Conservation (phyloP, 2,113 vertebrate genomes). For the Sander lucioperca region DNA sequence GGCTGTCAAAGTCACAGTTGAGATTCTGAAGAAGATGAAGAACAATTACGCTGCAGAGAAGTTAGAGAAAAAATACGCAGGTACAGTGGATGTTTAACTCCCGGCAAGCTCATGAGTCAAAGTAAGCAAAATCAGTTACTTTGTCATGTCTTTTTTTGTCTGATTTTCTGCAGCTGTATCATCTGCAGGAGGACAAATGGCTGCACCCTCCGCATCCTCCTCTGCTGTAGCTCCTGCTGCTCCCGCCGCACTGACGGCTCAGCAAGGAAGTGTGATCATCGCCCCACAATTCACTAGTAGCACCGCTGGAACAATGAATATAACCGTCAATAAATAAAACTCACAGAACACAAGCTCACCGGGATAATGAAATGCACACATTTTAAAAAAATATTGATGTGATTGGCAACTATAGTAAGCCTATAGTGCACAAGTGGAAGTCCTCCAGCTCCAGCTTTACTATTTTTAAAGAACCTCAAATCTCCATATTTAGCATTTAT, state of each 20-base stretch:
- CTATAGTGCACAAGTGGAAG: no score
- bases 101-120: neutral
- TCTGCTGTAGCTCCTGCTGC: neutral
- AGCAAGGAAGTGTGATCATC: neutral
- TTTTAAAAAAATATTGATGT: no score
- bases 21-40: constrained; percentile 40
- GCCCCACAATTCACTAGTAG: neutral
- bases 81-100: constrained; percentile 23
- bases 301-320: neutral
- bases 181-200: neutral
- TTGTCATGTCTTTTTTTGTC: neutral
- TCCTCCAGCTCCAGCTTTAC: no score
- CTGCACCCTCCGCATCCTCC: neutral
- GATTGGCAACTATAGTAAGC: no score
- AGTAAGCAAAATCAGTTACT: no score
- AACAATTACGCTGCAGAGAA: neutral
- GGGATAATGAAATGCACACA: neutral
- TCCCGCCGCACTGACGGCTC: neutral
- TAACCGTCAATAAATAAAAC: constrained; percentile 24
- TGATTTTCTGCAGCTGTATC: neutral
- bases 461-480: no score
- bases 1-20: constrained; percentile 14
- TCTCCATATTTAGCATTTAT: no score
- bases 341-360: neutral
- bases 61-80: constrained; percentile 16